Percentiles rank a stretch among this genome's conserved stretches.
phyloP scores from a whole-genome alignment of 30 jellyfish, hydroid and myxozoan genomes.

The Hydractinia echinata region DNA sequence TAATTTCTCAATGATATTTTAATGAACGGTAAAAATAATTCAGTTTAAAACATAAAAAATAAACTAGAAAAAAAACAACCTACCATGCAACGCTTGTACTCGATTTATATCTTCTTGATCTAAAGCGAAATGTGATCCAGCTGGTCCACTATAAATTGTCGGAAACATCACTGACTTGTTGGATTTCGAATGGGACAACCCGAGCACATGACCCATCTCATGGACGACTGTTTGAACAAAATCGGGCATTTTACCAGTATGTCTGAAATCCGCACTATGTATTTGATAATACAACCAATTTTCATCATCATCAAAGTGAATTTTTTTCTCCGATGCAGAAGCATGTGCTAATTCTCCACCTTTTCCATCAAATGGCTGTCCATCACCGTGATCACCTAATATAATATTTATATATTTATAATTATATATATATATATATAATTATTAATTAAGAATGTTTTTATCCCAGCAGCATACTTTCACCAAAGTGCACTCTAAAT shows the following conservation, averaged over 20 bases:
- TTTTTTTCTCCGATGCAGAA: not conserved
- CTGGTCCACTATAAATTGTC: not conserved
- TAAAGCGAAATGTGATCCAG: not conserved
- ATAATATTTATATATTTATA: too few species aligned
- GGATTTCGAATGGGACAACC: constrained; percentile 16
- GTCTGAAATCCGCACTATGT: not conserved
- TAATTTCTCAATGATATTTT: too few species aligned
- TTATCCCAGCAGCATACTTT: too few species aligned
- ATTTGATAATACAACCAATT: constrained; percentile 9
- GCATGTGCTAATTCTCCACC: constrained; percentile 35
- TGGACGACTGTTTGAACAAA: constrained; percentile 23
- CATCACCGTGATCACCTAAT: constrained; percentile 41
- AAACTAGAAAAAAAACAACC: not conserved
- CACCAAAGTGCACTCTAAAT: too few species aligned
- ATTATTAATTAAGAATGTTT: too few species aligned
- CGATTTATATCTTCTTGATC: constrained; percentile 18
- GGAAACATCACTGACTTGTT: constrained; percentile 23
- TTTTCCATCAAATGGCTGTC: constrained; percentile 26
- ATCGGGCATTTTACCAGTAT: constrained; percentile 18
- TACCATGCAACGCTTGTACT: constrained; percentile 25
- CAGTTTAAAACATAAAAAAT: not conserved
- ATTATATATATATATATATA: too few species aligned
- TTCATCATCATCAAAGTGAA: constrained; percentile 37
- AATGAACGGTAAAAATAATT: too few species aligned
- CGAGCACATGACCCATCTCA: constrained; percentile 41